These are phyloP conservation scores for Channallabes apus DNA, from an alignment of 2,797 vertebrate species.

Conservation along the genomic window DNA sequence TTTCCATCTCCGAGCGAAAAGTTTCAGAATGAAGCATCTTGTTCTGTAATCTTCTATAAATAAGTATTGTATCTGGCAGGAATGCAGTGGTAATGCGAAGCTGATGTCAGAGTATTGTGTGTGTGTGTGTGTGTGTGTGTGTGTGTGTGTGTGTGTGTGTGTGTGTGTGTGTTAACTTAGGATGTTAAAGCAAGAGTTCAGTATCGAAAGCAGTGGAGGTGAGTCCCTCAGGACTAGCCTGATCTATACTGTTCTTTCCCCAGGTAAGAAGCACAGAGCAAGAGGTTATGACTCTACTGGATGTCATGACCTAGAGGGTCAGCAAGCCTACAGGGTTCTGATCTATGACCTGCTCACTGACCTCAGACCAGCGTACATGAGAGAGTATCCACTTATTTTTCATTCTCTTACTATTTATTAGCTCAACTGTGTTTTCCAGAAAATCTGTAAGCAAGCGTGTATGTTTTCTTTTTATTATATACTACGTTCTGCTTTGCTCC, in stretches of 20 bases:
- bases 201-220: constrained; percentile 31
- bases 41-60: neutral
- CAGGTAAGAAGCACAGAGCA: constrained; percentile 44
- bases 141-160: neutral
- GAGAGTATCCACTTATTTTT: too few species aligned
- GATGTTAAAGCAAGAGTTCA: constrained; percentile 31
- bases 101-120: neutral
- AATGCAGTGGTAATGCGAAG: neutral
- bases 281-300: constrained; percentile 59
- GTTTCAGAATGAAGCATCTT: neutral
- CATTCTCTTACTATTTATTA: neutral
- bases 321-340: constrained; percentile 54
- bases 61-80: neutral
- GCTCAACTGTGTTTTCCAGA: neutral
- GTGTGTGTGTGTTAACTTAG: constrained; percentile 2
- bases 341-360: constrained; percentile 38
- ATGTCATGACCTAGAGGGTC: constrained; percentile 58
- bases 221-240: constrained; percentile 24
- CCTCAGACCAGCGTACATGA: neutral
- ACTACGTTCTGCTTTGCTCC: neutral
- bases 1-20: too few species aligned
- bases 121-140: too few species aligned
- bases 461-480: neutral
- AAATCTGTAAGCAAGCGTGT: neutral
- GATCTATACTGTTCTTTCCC: constrained; percentile 56